Evolutionary conservation across 2,797 vertebrate genomes (phyloP).

Genomic region (Tiaroga cobitis): DNA sequence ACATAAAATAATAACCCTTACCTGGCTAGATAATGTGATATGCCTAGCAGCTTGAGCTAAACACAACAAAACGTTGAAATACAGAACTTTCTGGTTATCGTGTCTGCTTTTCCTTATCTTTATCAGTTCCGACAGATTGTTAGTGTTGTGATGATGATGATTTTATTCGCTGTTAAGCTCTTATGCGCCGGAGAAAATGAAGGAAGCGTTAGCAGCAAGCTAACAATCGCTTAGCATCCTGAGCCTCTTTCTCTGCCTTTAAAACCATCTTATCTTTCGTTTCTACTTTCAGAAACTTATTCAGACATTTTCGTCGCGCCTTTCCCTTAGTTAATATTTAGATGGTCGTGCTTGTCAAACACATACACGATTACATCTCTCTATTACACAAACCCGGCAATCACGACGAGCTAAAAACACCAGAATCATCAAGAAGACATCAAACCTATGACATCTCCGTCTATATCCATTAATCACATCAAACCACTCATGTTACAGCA

Average conservation of each 20-base stretch:
- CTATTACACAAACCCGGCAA: not conserved
- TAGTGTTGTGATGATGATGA: no score
- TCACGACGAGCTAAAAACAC: constrained; percentile 19
- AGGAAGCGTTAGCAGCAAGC: constrained; percentile 33
- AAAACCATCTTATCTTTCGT: not conserved
- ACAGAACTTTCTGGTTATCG: not conserved
- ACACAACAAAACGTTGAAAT: constrained; percentile 1
- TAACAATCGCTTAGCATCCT: constrained; percentile 32
- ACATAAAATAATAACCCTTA: not conserved
- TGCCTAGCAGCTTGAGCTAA: constrained; percentile 24
- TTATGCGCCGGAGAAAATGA: not conserved
- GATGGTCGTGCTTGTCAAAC: not conserved
- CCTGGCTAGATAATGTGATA: constrained; percentile 17
- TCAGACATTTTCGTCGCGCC: not conserved
- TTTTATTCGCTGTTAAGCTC: not conserved
- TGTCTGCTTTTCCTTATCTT: not conserved
- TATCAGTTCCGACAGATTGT: not conserved
- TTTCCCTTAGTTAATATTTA: not conserved
- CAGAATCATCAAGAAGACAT: not conserved
- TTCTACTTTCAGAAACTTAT: not conserved
- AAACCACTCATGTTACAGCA: not conserved
- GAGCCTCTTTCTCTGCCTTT: not conserved
- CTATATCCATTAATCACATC: not conserved
- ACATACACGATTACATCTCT: not conserved
- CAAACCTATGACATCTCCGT: not conserved